Evolutionary conservation across 2,888 invertebrate genomes (phyloP).

Genomic region (Drosophila austrosaltans): DNA sequence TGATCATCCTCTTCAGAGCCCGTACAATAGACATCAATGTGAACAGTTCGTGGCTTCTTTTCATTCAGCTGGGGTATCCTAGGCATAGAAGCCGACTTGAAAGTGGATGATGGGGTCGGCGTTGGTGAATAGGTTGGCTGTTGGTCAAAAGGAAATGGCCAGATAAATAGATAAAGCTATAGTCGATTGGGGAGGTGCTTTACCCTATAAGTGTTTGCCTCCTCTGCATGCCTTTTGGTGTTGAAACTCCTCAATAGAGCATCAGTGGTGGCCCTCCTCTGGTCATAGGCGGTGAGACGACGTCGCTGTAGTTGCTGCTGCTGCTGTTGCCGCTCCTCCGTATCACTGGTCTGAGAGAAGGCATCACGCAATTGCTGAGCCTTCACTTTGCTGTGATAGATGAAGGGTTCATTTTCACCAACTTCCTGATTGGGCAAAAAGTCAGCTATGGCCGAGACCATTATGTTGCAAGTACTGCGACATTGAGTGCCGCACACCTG

Average conservation of each 20-base stretch:
- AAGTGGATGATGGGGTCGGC: constrained; percentile 72
- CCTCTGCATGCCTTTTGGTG: constrained; percentile 73
- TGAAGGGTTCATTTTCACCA: constrained; percentile 74
- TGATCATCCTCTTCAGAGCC: constrained; percentile 85
- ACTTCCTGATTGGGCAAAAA: constrained; percentile 56
- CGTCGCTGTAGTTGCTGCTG: constrained; percentile 55
- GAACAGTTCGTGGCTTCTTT: constrained; percentile 86
- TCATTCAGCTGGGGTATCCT: constrained; percentile 75
- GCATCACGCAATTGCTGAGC: constrained; percentile 83
- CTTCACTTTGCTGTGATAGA: constrained; percentile 80
- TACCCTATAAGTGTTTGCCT: constrained; percentile 83
- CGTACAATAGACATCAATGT: constrained; percentile 90
- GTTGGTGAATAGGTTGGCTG: constrained; percentile 71
- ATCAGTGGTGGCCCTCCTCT: constrained; percentile 79
- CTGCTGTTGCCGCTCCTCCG: constrained; percentile 80
- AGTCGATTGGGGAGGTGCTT: constrained; percentile 14
- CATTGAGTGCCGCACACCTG: constrained; percentile 84
- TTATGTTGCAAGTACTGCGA: constrained; percentile 88
- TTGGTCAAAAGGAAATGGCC: background rate
- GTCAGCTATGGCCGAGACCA: constrained; percentile 85
- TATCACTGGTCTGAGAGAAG: constrained; percentile 83
- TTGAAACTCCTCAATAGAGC: constrained; percentile 67
- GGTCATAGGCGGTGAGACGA: constrained; percentile 66
- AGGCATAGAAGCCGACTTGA: constrained; percentile 80
- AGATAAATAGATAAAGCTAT: background rate